Evolutionary conservation across 2,113 vertebrate species (phyloP), one percentile per base, ranked within the genome.

Genomic region (Alethe castanea): DNA sequence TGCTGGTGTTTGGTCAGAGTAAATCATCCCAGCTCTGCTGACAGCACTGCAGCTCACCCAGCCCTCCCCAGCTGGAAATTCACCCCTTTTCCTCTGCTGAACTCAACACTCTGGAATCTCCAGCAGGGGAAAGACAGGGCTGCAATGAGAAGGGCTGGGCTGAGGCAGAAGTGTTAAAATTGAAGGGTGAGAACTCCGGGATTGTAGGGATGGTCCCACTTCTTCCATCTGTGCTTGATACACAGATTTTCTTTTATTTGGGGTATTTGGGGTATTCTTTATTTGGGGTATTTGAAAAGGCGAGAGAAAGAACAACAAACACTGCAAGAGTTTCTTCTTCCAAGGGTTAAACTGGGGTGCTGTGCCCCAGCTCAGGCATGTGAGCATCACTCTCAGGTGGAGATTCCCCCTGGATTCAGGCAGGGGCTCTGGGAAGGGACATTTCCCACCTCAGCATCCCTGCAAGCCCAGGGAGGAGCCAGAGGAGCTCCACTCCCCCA

Each of bases 101-200:
- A 12, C 44, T 45, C n/a, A 40, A 4, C 19, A 1, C 0, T 8
- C 1, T 5, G 62, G 64, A 11, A 12, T 7, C 42, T 33, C 40
- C 23, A 28, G 86, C 35, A 35, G 65, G 26, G 33, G 12, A 7
- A 59, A 18, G 44, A 7, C 33, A n/a, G 53, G 53, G 57, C 38
- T 76, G 48, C 31, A 22, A 1, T 8, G 24, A 17, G 77, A 26
- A 45, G 24, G 22, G 19, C 33, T 5, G 9, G 59, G 42, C 65
- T 57, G 76, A 79, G 56, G 61, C 53, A 76, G 53, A 15, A 72
- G 19, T 1, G 35, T 45, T 62, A 26, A 18, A 86, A 83, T 42
- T 19, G 18, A 57, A 67, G 44, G 20, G 59, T 64, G 82, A 53
- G 59, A 67, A 8, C 28, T 31, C 28, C 40, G 42, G 44, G 22